Evolutionary conservation across 2,888 invertebrate species (phyloP).

Genomic region (Dryobotodes eremita): DNA sequence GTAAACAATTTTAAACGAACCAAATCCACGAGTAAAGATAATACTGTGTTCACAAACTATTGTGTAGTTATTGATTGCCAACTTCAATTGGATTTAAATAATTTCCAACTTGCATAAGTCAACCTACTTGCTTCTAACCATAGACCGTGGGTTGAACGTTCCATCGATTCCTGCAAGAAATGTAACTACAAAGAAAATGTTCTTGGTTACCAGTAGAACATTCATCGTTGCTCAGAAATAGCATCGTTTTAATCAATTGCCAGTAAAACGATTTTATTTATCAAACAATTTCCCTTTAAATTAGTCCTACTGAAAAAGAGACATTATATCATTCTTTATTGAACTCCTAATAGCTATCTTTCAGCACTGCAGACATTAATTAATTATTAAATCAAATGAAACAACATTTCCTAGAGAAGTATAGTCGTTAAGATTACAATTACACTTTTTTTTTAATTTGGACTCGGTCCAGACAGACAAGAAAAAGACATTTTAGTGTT

Average conservation of each 20-base stretch:
- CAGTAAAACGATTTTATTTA: background rate
- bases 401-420: slow-evolving; percentile 29
- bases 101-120: slow-evolving; percentile 7
- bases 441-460: slow-evolving; percentile 48
- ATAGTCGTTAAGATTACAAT: slow-evolving; percentile 48
- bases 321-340: slow-evolving; percentile 22
- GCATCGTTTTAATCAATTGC: background rate
- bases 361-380: slow-evolving; percentile 36
- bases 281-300: background rate
- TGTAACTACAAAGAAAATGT: slow-evolving; percentile 39
- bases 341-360: slow-evolving; percentile 2
- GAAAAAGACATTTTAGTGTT: slow-evolving; percentile 43
- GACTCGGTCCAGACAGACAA: slow-evolving; percentile 56
- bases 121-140: slow-evolving; percentile 1
- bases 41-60: slow-evolving; percentile 10
- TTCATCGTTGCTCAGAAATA: background rate
- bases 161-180: slow-evolving; percentile 69
- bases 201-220: slow-evolving; percentile 31
- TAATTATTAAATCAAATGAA: slow-evolving; percentile 37
- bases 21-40: slow-evolving; percentile 26
- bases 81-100: slow-evolving; percentile 18
- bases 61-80: background rate
- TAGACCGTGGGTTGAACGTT: slow-evolving; percentile 67
- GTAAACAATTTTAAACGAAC: slow-evolving; percentile 38
- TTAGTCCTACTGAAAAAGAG: background rate